These are phyloP conservation scores for Xestia sexstrigata DNA, from an alignment of 2,888 invertebrate genomes.

Conservation along the genomic window DNA sequence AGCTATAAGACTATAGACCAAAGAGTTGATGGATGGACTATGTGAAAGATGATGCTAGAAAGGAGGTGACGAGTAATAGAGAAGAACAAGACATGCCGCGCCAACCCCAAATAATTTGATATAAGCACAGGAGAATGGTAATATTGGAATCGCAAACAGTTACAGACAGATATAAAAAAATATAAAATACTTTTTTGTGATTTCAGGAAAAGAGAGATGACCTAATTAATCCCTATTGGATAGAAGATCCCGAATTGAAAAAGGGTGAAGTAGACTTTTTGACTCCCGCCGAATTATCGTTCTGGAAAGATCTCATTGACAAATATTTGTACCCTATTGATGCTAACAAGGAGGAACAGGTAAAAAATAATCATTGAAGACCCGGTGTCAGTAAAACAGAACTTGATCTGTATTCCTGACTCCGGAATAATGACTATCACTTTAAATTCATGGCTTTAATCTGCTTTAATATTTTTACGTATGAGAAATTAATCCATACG, in stretches of 20 bases:
- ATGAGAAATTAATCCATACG: constrained; percentile 2
- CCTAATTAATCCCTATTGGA: constrained; percentile 98
- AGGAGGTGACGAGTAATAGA: not conserved
- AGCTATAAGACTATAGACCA: not conserved
- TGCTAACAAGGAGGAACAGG: constrained; percentile 97
- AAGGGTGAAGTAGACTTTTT: constrained; percentile 98
- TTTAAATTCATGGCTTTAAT: constrained; percentile 36
- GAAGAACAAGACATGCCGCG: not conserved
- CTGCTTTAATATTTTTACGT: constrained; percentile 17
- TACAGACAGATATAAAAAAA: too few relatives aligned
- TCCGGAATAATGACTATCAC: constrained; percentile 10
- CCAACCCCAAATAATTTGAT: not conserved
- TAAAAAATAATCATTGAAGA: constrained; percentile 80
- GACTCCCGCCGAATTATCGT: constrained; percentile 95
- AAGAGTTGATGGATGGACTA: not conserved
- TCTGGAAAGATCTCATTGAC: constrained; percentile 98
- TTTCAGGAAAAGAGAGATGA: constrained; percentile 94
- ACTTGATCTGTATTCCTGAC: constrained; percentile 3
- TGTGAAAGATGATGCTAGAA: not conserved
- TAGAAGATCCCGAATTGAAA: constrained; percentile 96
- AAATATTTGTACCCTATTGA: constrained; percentile 98
- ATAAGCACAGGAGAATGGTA: not conserved
- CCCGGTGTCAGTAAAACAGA: constrained; percentile 16
- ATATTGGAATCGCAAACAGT: not conserved
- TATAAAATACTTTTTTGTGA: not conserved